phyloP scores from a whole-genome alignment of 2,113 vertebrate species.

The Phodopus roborovskii region DNA sequence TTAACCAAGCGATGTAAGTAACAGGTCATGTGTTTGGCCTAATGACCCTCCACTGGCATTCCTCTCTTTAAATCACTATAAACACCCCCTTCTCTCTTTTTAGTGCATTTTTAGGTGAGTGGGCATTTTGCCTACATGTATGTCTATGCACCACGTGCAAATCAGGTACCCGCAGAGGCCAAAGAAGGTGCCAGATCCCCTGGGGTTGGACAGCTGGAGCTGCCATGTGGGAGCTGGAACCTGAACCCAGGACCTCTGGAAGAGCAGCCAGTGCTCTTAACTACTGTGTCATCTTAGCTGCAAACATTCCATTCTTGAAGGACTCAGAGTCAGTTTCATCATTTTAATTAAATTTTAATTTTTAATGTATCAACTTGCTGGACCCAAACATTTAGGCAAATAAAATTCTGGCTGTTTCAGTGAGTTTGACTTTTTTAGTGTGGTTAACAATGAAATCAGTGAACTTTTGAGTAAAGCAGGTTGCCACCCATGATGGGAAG shows the following conservation, averaged over 20 bases:
- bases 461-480: background rate
- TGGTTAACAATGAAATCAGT: background rate
- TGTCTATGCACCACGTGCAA: background rate
- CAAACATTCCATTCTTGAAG: background rate
- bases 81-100: background rate
- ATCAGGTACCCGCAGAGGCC: too few relatives aligned
- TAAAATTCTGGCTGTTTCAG: background rate
- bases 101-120: background rate
- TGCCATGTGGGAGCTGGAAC: background rate
- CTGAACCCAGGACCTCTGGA: background rate
- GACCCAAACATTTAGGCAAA: background rate
- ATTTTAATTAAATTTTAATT: conserved; percentile 7
- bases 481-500: background rate
- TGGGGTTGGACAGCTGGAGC: too few relatives aligned
- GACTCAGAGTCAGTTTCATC: background rate
- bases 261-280: background rate
- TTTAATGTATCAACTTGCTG: background rate
- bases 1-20: background rate
- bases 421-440: background rate
- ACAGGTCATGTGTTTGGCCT: background rate
- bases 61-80: conserved; percentile 7
- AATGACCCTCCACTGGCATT: background rate
- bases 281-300: background rate
- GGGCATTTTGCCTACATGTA: background rate
- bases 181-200: background rate